phyloP scores from a whole-genome alignment of 2,888 invertebrate species.

The Drosophila melanosoma region DNA sequence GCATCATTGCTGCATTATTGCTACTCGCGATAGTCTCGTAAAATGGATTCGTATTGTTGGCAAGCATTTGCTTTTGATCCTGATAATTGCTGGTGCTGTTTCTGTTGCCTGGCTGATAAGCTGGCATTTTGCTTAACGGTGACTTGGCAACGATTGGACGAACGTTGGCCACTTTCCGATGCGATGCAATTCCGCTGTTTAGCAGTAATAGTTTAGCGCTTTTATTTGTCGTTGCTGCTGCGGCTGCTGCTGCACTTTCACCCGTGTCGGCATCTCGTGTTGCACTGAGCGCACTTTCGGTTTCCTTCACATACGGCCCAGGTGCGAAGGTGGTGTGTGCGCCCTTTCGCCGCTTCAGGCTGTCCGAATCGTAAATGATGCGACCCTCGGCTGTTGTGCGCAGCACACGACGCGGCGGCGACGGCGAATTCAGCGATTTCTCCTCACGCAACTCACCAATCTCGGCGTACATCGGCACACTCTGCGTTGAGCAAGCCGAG shows the following conservation, averaged over 20 bases:
- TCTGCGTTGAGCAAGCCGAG: constrained; percentile 44
- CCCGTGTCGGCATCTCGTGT: constrained; percentile 56
- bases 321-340: constrained; percentile 95
- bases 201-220: constrained; percentile 73
- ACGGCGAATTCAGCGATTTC: constrained; percentile 59
- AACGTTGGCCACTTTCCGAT: constrained; percentile 83
- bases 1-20: constrained; percentile 68
- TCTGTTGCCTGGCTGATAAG: constrained; percentile 53
- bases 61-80: constrained; percentile 76
- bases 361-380: constrained; percentile 95
- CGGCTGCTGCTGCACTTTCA: constrained; percentile 67
- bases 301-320: constrained; percentile 92
- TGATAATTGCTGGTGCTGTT: constrained; percentile 51
- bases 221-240: constrained; percentile 41
- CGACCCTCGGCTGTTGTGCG: constrained; percentile 92
- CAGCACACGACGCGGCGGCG: constrained; percentile 88
- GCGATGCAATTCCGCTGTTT: constrained; percentile 77
- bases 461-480: constrained; percentile 82
- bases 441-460: constrained; percentile 81
- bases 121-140: constrained; percentile 53
- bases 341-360: constrained; percentile 90
- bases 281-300: constrained; percentile 84
- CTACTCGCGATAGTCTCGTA: constrained; percentile 68
- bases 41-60: constrained; percentile 82
- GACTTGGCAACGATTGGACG: constrained; percentile 82